Evolutionary conservation across 2,797 vertebrate species (phyloP).

Genomic region (Myotis daubentonii): DNA sequence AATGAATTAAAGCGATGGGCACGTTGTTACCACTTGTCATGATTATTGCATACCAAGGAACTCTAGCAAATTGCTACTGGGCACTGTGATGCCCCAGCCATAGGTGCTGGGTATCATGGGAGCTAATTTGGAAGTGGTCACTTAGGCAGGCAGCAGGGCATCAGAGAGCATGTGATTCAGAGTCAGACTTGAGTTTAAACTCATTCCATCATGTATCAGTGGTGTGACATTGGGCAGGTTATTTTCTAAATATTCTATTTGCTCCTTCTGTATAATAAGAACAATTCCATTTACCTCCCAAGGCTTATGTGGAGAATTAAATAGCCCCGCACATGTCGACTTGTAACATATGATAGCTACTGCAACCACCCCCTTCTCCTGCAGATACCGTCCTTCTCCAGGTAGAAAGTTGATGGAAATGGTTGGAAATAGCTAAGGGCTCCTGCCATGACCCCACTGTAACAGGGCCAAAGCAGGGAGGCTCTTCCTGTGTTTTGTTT

Average conservation of each 20-base stretch:
- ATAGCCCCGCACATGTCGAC: not conserved
- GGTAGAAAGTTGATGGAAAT: not conserved
- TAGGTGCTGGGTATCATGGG: not conserved
- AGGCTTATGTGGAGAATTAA: slow-evolving; percentile 12
- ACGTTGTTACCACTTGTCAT: not conserved
- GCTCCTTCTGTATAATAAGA: not conserved
- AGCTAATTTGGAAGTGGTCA: not conserved
- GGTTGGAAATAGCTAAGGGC: not conserved
- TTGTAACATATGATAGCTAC: not conserved
- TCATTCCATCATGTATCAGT: not conserved
- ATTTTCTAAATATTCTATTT: not conserved
- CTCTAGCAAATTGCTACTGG: not conserved
- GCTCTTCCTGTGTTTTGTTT: not conserved
- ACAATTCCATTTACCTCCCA: not conserved
- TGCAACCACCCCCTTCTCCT: not conserved
- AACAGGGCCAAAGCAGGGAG: not conserved
- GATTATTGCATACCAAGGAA: not conserved
- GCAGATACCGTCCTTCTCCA: not conserved
- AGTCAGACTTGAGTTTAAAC: not conserved
- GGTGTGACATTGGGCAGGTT: not conserved
- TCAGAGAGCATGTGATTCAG: not conserved
- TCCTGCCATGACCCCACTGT: not conserved
- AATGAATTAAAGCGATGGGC: not conserved
- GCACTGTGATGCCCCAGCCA: not conserved
- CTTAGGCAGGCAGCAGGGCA: not conserved